Evolutionary conservation across 2,888 invertebrate species (phyloP).

Genomic region (Balanococcus diminutus): DNA sequence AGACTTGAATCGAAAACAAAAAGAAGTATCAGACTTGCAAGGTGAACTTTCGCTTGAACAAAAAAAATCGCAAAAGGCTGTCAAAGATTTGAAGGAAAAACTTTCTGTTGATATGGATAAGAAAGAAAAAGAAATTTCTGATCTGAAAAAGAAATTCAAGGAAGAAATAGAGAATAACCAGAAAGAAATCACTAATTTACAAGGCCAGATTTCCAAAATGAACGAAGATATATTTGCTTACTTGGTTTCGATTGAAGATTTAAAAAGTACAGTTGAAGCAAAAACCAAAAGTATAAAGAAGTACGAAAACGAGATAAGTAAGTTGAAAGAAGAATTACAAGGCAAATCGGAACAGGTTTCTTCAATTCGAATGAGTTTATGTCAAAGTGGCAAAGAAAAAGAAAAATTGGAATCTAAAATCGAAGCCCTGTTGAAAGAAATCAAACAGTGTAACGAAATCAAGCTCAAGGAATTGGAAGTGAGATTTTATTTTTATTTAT

Average conservation of each 20-base stretch:
- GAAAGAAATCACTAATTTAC: background rate
- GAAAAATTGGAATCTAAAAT: conserved; percentile 35
- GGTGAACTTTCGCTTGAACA: background rate
- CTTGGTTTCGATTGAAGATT: conserved; percentile 27
- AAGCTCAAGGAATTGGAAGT: conserved; percentile 37
- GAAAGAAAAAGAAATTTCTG: conserved; percentile 8
- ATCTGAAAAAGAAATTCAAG: background rate
- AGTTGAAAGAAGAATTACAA: background rate
- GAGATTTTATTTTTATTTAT: background rate
- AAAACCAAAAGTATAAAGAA: background rate
- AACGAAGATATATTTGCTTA: conserved; percentile 36
- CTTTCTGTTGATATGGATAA: background rate
- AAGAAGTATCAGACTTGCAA: background rate
- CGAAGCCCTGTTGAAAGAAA: conserved; percentile 32
- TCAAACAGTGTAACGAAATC: background rate
- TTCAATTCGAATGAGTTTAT: background rate
- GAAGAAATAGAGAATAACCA: background rate
- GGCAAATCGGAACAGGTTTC: conserved; percentile 36
- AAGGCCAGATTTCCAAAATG: conserved; percentile 1
- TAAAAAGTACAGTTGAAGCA: conserved; percentile 16
- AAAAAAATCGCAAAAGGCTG: background rate
- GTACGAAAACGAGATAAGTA: conserved; percentile 11
- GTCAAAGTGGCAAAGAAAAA: conserved; percentile 32
- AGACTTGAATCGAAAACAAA: conserved; percentile 2
- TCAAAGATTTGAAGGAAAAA: background rate